These are phyloP conservation scores for Drosophila pullipes DNA, from an alignment of 2,888 invertebrate species.

Conservation along the genomic window DNA sequence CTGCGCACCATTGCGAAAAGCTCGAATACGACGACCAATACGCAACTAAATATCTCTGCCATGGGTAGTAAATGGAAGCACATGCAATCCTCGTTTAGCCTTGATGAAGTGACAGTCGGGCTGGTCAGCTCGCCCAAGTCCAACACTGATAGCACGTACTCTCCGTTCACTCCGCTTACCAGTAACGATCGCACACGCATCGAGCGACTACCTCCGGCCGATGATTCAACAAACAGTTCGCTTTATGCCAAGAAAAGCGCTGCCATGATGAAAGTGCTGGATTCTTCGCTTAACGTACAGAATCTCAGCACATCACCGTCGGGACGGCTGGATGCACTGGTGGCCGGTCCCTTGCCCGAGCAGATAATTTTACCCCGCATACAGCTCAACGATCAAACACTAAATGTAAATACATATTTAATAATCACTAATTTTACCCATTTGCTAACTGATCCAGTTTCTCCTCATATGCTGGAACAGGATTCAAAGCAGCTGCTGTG, in stretches of 20 bases:
- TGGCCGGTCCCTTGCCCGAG: constrained; percentile 44
- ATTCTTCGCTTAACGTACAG: constrained; percentile 78
- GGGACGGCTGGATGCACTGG: constrained; percentile 82
- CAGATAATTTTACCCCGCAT: constrained; percentile 34
- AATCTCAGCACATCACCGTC: constrained; percentile 84
- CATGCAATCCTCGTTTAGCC: constrained; percentile 71
- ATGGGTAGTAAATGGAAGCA: constrained; percentile 81
- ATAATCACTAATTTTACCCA: not conserved
- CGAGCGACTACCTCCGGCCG: constrained; percentile 42
- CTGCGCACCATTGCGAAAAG: constrained; percentile 80
- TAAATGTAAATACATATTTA: constrained; percentile 37
- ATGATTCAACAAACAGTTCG: constrained; percentile 40
- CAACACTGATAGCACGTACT: constrained; percentile 16
- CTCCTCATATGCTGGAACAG: constrained; percentile 19
- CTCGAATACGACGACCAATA: constrained; percentile 18
- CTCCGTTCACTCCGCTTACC: constrained; percentile 70
- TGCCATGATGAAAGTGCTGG: constrained; percentile 80
- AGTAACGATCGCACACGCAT: constrained; percentile 77
- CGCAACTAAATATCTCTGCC: constrained; percentile 58
- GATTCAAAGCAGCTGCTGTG: constrained; percentile 15
- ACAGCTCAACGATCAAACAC: constrained; percentile 54
- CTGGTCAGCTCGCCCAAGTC: constrained; percentile 27
- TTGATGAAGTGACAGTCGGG: constrained; percentile 48
- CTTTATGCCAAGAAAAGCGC: constrained; percentile 65
- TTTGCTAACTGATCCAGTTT: not conserved